phyloP scores from a whole-genome alignment of 2,888 invertebrate genomes.

The Lithophane socia region DNA sequence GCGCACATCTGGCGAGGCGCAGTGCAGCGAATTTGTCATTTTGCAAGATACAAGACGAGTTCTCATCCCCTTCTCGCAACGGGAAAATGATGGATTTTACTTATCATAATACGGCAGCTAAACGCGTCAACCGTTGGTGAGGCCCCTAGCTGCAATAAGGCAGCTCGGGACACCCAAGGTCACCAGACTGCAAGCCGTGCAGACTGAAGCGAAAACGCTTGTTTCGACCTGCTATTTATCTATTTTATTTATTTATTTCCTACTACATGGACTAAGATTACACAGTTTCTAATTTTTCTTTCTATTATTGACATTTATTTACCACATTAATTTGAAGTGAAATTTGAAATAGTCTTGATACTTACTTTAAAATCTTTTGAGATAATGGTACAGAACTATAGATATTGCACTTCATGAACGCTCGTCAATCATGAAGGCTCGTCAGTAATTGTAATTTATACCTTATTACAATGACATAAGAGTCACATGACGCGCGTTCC shows the following conservation, averaged over 20 bases:
- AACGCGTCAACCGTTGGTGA: neutral
- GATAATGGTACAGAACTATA: neutral
- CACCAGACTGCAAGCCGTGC: neutral
- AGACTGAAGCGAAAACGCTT: conserved; percentile 26
- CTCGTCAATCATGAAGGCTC: neutral
- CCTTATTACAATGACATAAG: neutral
- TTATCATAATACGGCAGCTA: neutral
- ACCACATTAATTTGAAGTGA: conserved; percentile 46
- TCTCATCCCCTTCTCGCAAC: neutral
- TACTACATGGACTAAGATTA: conserved; percentile 29
- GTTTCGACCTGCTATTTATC: neutral
- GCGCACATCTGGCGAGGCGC: too few species aligned
- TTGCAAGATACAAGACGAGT: neutral
- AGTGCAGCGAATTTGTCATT: too few species aligned
- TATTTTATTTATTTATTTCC: too few species aligned
- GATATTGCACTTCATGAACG: neutral
- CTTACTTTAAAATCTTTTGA: neutral
- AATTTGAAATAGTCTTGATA: conserved; percentile 2
- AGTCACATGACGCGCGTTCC: neutral
- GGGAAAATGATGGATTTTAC: neutral
- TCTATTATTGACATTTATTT: conserved; percentile 46
- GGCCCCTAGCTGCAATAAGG: conserved; percentile 24
- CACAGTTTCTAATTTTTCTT: conserved; percentile 21
- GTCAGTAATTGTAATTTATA: neutral
- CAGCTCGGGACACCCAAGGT: conserved; percentile 6